These are phyloP conservation scores for Thymelicus sylvestris DNA, from an alignment of 2,888 invertebrate genomes.

Conservation along the genomic window DNA sequence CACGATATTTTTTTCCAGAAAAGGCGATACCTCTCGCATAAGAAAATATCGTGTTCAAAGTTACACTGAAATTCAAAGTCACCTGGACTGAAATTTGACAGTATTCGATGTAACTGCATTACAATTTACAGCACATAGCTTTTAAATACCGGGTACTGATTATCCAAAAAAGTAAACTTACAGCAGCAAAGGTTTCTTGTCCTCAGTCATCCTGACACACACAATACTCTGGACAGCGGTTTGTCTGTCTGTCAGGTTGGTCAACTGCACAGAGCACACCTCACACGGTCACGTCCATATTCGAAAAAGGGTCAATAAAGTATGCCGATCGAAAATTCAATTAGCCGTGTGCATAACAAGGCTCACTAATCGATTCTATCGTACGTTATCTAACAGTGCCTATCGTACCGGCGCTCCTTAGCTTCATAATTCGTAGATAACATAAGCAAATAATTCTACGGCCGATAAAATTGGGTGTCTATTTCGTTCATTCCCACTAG, in stretches of 20 bases:
- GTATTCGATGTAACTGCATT: no score
- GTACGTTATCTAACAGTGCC: constrained; percentile 32
- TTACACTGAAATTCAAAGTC: no score
- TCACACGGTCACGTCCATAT: constrained; percentile 24
- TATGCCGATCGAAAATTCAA: constrained; percentile 37
- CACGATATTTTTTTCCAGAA: no score
- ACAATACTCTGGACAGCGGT: constrained; percentile 5
- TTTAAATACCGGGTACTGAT: no score
- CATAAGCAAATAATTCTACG: constrained; percentile 52
- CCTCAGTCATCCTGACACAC: constrained; percentile 56
- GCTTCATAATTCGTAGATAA: constrained; percentile 51
- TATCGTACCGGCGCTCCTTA: constrained; percentile 48
- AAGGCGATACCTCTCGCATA: no score
- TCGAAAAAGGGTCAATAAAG: constrained; percentile 17
- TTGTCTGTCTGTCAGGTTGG: constrained; percentile 6
- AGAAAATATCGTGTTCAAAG: no score
- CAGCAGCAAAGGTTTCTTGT: constrained; percentile 64
- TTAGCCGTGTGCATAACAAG: constrained; percentile 40
- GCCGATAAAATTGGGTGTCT: constrained; percentile 44
- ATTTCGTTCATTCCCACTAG: no score
- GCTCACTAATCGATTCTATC: constrained; percentile 31
- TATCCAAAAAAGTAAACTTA: constrained; percentile 53
- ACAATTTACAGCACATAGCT: no score
- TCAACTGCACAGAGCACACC: constrained; percentile 29
- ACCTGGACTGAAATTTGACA: no score